Percentiles rank a stretch among this genome's conserved stretches.
phyloP scores from a whole-genome alignment of 92 coral and sea anemone genomes.

The Plumapathes pennacea region DNA sequence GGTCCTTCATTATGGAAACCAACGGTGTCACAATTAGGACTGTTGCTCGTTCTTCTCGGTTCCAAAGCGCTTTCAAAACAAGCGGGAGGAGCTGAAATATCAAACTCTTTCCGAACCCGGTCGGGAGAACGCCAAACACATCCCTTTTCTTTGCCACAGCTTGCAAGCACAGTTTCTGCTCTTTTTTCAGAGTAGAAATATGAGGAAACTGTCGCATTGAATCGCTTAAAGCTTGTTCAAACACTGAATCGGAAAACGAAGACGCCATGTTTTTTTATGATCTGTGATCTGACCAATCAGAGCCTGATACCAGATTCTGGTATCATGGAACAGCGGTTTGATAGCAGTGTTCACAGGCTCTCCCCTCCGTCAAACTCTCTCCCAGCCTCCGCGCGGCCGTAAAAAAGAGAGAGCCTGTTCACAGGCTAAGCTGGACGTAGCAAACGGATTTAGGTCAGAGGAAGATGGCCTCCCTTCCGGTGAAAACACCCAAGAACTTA shows the following conservation, averaged over 20 bases:
- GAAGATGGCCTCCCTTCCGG: too few species aligned
- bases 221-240: background rate
- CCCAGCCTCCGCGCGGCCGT: too few species aligned
- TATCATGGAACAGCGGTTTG: constrained; percentile 1
- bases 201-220: background rate
- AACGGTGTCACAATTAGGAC: too few species aligned
- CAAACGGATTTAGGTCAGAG: too few species aligned
- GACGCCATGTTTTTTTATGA: background rate
- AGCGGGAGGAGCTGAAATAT: background rate
- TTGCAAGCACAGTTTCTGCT: background rate
- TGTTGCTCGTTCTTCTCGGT: too few species aligned
- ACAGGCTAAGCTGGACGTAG: too few species aligned
- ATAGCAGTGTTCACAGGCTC: background rate
- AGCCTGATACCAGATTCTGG: background rate
- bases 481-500: too few species aligned
- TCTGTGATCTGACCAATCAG: background rate
- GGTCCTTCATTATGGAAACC: constrained; percentile 19
- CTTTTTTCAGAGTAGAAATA: background rate
- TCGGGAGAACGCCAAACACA: background rate
- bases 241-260: too few species aligned
- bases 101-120: constrained; percentile 1
- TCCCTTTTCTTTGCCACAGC: background rate
- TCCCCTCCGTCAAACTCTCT: background rate
- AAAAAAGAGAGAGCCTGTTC: too few species aligned
- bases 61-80: background rate